Evolutionary conservation across 1,140 invertebrate species (phyloP).

Genomic region (Lucilia sericata): DNA sequence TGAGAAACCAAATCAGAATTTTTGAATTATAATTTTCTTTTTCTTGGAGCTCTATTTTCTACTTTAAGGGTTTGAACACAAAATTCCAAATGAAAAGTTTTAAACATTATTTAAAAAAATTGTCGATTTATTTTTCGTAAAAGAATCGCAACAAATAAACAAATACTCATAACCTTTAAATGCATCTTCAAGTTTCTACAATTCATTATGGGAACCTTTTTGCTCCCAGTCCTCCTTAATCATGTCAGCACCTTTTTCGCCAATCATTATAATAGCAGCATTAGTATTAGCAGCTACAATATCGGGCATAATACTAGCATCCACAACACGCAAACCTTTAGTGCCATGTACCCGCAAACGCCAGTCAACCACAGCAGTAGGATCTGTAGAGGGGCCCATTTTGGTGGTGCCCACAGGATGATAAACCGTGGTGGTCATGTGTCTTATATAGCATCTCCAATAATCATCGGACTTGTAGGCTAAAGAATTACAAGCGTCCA

Average conservation of each 20-base stretch:
- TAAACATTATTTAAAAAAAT: background rate
- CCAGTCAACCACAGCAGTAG: constrained; percentile 75
- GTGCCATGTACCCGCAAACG: constrained; percentile 77
- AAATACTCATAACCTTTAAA: background rate
- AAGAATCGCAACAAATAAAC: background rate
- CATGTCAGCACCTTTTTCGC: constrained; percentile 81
- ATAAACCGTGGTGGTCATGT: constrained; percentile 75
- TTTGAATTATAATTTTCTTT: too few relatives aligned
- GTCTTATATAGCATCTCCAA: constrained; percentile 75
- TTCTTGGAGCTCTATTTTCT: too few relatives aligned
- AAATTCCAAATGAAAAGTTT: too few relatives aligned
- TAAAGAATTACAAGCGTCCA: constrained; percentile 66
- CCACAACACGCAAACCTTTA: constrained; percentile 78
- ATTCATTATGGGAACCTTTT: background rate
- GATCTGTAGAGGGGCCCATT: constrained; percentile 78
- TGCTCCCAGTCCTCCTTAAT: constrained; percentile 73
- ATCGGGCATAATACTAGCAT: constrained; percentile 84
- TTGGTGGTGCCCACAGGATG: constrained; percentile 82
- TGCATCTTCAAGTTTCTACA: background rate
- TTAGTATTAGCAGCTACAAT: constrained; percentile 82
- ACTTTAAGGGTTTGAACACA: too few relatives aligned
- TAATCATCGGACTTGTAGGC: constrained; percentile 72
- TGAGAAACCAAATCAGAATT: too few relatives aligned
- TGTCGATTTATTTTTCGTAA: background rate
- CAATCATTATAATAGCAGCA: constrained; percentile 83